Evolutionary conservation across 1,140 invertebrate genomes (phyloP), one percentile per base, ranked within the genome.

Genomic region (Orussus abietinus): DNA sequence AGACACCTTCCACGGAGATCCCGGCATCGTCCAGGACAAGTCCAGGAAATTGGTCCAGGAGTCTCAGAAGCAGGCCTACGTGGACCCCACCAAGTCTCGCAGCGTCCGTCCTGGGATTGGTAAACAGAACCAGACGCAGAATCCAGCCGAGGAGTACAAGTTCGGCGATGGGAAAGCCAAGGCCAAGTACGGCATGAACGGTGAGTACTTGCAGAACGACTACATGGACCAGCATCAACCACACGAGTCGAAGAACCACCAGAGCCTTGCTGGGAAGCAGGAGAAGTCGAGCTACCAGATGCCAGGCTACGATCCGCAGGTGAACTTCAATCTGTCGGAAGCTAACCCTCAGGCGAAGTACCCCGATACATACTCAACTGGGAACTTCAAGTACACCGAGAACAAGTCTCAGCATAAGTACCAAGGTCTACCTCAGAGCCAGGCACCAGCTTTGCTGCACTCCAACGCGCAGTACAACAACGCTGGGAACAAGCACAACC

Each of bases 151-250:
- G 25, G 51, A 64, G 28, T 65, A 64, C 29, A 72, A 73, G 28
- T 69, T 53, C 19, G 42, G 30, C 17, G 38, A 44, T 0, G 58
- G 62, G 7, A 57, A 69, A 32, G 69, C 56, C 20, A 69, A 68
- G 11, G 43, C 55, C 3, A 73, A 73, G 12, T 73, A 69, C 36
- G 42, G 55, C 2, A 61, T 64, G 30, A 66, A 69, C n/a, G 48
- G 65, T 1, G 57, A 68, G 7, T 73, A 66, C 9, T 59, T 62
- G 15, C 65, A 67, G 26, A 65, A 61, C 25, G 56, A 68, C 38
- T 73, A 62, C n/a, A 14, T 49, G 9, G 50, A 62, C 0, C 51
- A 59, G 6, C 49, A 56, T 19, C 49, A 53, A 30, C 50, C 17
- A 20, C 47, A 55, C 4, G 40, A 13, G 4, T 21, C 38, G 4